Evolutionary conservation across 2,113 vertebrate species (phyloP).

Genomic region (Syrmaticus mikado): DNA sequence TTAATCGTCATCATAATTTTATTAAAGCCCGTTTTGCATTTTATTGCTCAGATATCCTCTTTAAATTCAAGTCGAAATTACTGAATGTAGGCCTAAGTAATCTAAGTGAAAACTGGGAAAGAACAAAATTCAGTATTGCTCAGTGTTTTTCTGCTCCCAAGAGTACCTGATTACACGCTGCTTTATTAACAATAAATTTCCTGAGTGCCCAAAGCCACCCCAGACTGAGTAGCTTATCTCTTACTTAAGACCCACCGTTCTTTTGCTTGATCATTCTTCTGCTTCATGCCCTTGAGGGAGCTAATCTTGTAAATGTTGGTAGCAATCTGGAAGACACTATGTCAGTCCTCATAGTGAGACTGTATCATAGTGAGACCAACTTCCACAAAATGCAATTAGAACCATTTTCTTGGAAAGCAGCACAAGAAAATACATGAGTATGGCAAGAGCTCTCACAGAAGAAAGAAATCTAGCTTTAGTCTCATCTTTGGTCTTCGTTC

Average conservation of each 20-base stretch:
- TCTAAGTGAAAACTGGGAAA: not conserved
- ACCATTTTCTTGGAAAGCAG: not conserved
- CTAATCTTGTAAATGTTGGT: not conserved
- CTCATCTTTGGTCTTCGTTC: not conserved
- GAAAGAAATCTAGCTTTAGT: not conserved
- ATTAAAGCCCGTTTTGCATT: not conserved
- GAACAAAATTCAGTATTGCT: not conserved
- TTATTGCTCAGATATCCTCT: not conserved
- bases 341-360: not conserved
- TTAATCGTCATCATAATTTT: not conserved
- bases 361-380: not conserved
- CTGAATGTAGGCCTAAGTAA: not conserved
- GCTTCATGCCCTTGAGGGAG: not conserved
- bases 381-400: not conserved
- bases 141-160: not conserved
- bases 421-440: not conserved
- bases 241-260: not conserved
- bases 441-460: not conserved
- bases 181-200: not conserved
- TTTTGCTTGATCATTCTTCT: not conserved
- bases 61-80: not conserved
- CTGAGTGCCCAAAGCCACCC: not conserved
- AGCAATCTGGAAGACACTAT: not conserved
- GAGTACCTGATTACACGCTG: not conserved
- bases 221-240: not conserved